Conservation (phyloP, 2,113 vertebrate genomes). For the Catagonus wagneri region DNA sequence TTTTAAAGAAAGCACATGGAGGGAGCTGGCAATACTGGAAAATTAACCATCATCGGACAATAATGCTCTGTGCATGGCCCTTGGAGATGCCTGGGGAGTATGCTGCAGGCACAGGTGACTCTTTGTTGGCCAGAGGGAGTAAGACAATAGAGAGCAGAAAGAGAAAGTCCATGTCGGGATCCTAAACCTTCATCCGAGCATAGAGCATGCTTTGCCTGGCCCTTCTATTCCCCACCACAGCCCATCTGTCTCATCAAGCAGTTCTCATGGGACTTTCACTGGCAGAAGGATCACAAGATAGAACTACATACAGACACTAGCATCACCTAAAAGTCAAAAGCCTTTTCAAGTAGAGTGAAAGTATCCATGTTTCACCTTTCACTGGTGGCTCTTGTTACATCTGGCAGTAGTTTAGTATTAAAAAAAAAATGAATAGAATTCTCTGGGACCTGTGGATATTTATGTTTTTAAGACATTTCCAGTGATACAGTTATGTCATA, state of each 20-base stretch:
- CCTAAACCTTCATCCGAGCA: neutral
- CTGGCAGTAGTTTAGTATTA: neutral
- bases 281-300: neutral
- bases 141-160: neutral
- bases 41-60: too few species aligned
- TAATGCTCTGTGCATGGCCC: neutral
- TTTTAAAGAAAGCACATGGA: neutral
- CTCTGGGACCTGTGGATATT: neutral
- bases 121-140: neutral
- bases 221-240: rapidly evolving
- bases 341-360: neutral
- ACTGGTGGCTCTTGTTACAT: neutral
- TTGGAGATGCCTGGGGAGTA: neutral
- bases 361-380: rapidly evolving
- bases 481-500: neutral
- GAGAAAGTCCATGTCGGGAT: neutral
- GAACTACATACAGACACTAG: neutral
- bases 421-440: neutral
- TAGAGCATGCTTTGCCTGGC: neutral
- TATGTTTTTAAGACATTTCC: neutral
- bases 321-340: neutral
- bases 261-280: neutral
- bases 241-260: neutral
- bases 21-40: neutral
- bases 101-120: neutral